Evolutionary conservation across 1,140 invertebrate genomes (phyloP), one percentile per base, ranked within the genome.

Genomic region (Sycobia sp.): DNA sequence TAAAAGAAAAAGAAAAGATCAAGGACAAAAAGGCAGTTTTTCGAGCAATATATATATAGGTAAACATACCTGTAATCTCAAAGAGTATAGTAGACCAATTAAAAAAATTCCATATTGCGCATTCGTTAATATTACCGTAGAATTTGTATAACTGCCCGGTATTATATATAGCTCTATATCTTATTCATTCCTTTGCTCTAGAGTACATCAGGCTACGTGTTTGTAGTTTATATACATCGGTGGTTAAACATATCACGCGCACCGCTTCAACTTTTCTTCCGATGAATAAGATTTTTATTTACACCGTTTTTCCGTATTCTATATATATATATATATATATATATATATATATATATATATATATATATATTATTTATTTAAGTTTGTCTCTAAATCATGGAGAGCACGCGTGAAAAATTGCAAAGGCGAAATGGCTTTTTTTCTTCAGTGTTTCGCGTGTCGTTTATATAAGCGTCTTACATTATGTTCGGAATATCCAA

Each of bases 191-290:
- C 29, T 46, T 62, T 38, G 18, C 20, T n/a, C n/a, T 62, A 62
- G 39, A 25, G 14, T 4, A 11, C 27, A 44, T 36, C n/a, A 41
- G 49, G n/a, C n/a, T n/a, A n/a, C 25, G 49, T 53, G 38, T 34
- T 53, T 39, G 49, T 61, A 50, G 38, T 61, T 62, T 61, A 44
- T n/a, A n/a, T 47, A 55, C 32, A 46, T 62, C 29, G 43, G 43
- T 62, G 51, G 32, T 55, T 47, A 1, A 62, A 62, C 51, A 62
- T 62, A 62, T 62, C 58, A 51, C 38, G 50, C 50, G 50, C 60
- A 54, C 29, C 27, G 20, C 36, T 54, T 44, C 27, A 53, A 36
- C 36, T 25, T 44, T 46, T 53, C 38, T 61, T 61, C 49, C 49
- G 29, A 53, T 54, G 22, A 29, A 44, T 53, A 49, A 38, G 20